Evolutionary conservation across 2,888 invertebrate species (phyloP).

Genomic region (Drosophila limbata): DNA sequence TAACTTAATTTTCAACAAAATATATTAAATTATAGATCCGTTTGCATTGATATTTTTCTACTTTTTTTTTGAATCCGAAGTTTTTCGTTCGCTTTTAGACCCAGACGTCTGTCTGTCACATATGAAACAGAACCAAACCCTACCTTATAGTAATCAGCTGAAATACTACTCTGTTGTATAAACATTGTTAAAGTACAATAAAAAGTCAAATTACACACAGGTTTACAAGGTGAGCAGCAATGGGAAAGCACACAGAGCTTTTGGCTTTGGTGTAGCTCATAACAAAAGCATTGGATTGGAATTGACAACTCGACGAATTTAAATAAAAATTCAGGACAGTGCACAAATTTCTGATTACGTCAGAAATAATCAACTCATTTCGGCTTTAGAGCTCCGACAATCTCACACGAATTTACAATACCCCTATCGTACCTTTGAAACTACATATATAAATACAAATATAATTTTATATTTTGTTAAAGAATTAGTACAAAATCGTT

Average conservation of each 20-base stretch:
- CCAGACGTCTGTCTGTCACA: not conserved
- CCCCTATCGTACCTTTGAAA: no score
- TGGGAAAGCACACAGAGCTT: not conserved
- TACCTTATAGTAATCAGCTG: not conserved
- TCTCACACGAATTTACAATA: not conserved
- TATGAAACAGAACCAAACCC: not conserved
- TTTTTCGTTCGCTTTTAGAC: not conserved
- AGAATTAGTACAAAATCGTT: no score
- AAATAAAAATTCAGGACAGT: not conserved
- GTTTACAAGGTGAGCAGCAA: not conserved
- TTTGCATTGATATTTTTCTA: no score
- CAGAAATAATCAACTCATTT: not conserved
- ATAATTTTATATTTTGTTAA: no score
- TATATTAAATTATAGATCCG: not conserved
- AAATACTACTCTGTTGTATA: not conserved
- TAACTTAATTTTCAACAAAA: not conserved
- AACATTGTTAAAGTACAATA: not conserved
- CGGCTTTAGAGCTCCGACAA: not conserved
- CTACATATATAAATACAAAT: no score
- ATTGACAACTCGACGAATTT: not conserved
- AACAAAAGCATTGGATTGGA: not conserved
- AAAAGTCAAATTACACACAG: not conserved
- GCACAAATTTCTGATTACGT: not conserved
- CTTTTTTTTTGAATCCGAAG: not conserved
- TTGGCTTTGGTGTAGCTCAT: not conserved